These are phyloP conservation scores for Arge pagana DNA, from an alignment of 2,888 invertebrate species.

Conservation along the genomic window DNA sequence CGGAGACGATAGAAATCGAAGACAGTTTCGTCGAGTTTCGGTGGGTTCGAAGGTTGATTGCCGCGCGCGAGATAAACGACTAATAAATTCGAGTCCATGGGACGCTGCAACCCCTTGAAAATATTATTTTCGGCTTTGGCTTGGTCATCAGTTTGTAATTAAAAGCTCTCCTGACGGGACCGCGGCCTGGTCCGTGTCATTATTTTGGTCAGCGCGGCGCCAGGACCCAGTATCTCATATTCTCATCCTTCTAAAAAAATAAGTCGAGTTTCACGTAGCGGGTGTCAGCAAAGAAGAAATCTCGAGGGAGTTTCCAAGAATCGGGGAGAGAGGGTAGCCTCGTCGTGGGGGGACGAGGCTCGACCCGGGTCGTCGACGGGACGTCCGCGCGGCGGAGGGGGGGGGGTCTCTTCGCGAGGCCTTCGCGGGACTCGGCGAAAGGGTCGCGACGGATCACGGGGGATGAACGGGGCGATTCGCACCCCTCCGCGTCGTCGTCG, in stretches of 20 bases:
- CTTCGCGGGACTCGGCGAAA: no score
- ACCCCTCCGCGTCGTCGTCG: no score
- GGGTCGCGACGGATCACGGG: not conserved
- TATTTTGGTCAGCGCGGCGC: constrained; percentile 55
- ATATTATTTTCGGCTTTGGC: constrained; percentile 56
- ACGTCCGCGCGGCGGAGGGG: no score
- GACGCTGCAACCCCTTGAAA: constrained; percentile 41
- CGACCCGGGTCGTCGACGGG: constrained; percentile 8
- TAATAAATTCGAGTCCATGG: constrained; percentile 39
- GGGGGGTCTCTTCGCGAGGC: no score
- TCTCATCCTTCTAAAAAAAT: constrained; percentile 50
- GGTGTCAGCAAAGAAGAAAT: constrained; percentile 41
- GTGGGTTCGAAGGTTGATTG: constrained; percentile 11
- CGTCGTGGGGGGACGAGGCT: constrained; percentile 1
- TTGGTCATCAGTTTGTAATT: constrained; percentile 57
- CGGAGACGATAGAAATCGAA: not conserved
- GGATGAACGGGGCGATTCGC: not conserved
- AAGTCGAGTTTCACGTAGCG: constrained; percentile 41
- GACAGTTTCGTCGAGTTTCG: constrained; percentile 6
- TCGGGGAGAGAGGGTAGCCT: not conserved
- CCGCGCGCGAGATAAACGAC: constrained; percentile 23
- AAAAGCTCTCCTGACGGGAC: constrained; percentile 53
- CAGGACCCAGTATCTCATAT: constrained; percentile 54
- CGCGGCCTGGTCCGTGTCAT: constrained; percentile 50
- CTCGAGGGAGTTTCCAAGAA: no score